Conservation (phyloP, 2,113 vertebrate species). For the Aspiorhynchus laticeps region DNA sequence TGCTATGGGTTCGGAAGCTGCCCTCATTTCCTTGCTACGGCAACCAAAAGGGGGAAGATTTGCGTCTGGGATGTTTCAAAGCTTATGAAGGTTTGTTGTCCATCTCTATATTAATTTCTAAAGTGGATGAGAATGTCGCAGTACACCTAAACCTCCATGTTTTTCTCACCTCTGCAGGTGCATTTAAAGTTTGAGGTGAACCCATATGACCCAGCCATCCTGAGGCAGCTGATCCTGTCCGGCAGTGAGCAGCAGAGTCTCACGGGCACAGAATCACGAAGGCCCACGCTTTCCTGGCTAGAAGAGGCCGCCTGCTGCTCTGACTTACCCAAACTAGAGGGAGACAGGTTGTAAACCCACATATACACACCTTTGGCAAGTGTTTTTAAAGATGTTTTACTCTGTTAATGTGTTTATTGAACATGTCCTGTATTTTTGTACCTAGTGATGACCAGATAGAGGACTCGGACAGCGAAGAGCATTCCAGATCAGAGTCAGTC, state of each 20-base stretch:
- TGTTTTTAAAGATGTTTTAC: slow-evolving; percentile 5
- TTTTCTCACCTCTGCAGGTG: slow-evolving; percentile 76
- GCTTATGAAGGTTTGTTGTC: slow-evolving; percentile 91
- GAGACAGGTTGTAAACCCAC: slow-evolving; percentile 83
- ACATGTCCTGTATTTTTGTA: slow-evolving; percentile 44
- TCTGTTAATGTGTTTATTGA: background rate
- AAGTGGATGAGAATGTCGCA: background rate
- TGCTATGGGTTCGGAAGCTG: slow-evolving; percentile 98
- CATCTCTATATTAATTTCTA: background rate
- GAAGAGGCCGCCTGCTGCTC: slow-evolving; percentile 96
- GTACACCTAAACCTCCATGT: background rate
- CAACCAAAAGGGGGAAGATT: slow-evolving; percentile 96
- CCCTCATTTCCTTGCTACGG: slow-evolving; percentile 94
- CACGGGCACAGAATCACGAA: slow-evolving; percentile 83
- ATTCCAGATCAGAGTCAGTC: slow-evolving; percentile 96
- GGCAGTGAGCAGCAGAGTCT: slow-evolving; percentile 86
- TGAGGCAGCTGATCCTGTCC: slow-evolving; percentile 89
- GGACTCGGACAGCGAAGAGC: slow-evolving; percentile 98
- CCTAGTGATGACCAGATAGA: slow-evolving; percentile 95
- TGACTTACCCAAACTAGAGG: slow-evolving; percentile 97
- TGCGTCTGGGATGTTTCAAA: slow-evolving; percentile 99
- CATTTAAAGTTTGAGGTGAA: slow-evolving; percentile 99
- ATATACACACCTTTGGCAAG: background rate
- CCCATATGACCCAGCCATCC: slow-evolving; percentile 93
- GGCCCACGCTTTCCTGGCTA: slow-evolving; percentile 93